Evolutionary conservation across 2,888 invertebrate species (phyloP).

Genomic region (Sussaba pulchella): DNA sequence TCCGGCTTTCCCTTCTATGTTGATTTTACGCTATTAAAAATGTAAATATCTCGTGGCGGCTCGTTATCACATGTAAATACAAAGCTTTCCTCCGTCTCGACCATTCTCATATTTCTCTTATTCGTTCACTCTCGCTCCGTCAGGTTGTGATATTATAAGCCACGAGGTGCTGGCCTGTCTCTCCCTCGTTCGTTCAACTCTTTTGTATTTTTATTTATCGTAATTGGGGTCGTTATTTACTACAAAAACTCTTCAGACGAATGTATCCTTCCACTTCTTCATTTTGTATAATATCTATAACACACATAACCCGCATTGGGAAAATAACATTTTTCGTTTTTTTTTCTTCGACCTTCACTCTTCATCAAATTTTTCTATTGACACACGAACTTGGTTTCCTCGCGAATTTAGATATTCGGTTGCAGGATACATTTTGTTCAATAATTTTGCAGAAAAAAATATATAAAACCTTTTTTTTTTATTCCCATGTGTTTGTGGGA

Average conservation of each 20-base stretch:
- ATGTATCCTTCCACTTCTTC: conserved; percentile 27
- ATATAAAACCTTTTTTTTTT: background rate
- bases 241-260: background rate
- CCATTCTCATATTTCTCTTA: background rate
- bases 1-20: conserved; percentile 69
- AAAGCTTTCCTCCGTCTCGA: conserved; percentile 68
- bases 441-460: background rate
- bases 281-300: conserved; percentile 1
- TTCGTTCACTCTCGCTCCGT: conserved; percentile 17
- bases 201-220: conserved; percentile 83
- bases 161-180: conserved; percentile 26
- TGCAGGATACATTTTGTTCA: background rate
- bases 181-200: conserved; percentile 61
- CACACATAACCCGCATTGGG: no score
- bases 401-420: background rate
- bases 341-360: conserved; percentile 20
- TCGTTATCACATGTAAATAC: conserved; percentile 84
- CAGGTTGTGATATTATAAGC: conserved; percentile 23
- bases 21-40: conserved; percentile 83
- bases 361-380: background rate
- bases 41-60: conserved; percentile 83
- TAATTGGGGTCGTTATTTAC: conserved; percentile 69
- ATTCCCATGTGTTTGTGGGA: no score
- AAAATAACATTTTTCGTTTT: conserved; percentile 12
- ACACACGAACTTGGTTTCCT: background rate